Evolutionary conservation across 2,888 invertebrate genomes (phyloP), one percentile per base, ranked within the genome.

Genomic region (Ligdia adustata): DNA sequence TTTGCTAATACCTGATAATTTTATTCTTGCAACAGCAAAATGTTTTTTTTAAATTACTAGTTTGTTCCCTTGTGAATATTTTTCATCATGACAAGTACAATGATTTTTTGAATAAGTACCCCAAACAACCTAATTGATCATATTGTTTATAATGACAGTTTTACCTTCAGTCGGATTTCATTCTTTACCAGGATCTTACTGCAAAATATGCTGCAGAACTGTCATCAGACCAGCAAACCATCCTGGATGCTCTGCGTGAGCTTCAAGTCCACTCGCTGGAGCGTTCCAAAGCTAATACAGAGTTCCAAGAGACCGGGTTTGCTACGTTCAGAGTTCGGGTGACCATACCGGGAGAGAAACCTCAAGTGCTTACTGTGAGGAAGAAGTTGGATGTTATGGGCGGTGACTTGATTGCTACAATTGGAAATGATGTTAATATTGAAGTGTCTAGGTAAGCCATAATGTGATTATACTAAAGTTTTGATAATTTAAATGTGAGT

Each of bases 241-340:
- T 94, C 16, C 69, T 91, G 12, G 72, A 83, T 48, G 92, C 93
- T 0, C 63, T 96, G 9, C 90, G 82, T 32, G 92, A 93, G 55
- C 82, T 96, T 0, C 94, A 95, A 69, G 68, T 82, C 2, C 93
- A 94, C 74, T 94, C 96, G 0, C 66, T 96, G 1, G 93, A 95
- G 41, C 93, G 95, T 61, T 87, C 95, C 7, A 93, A 93, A 49
- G 93, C 95, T 13, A 92, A 94, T 52, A 92, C 92, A 2, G 91
- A 92, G 45, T 96, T 92, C 62, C 91, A 92, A 52, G 91, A 93
- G 60, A 94, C 94, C 0, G 96, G 96, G 1, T 66, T 94, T 38
- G 96, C 96, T 0, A 94, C 95, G 0, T 79, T 97, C 13, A 93
- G 93, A 71, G 87, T 96, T 0, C 93, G 94, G 58, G 90, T 94